Base-by-base conservation (phyloP, 2,113 vertebrate species). In the Monopterus albus region DNA sequence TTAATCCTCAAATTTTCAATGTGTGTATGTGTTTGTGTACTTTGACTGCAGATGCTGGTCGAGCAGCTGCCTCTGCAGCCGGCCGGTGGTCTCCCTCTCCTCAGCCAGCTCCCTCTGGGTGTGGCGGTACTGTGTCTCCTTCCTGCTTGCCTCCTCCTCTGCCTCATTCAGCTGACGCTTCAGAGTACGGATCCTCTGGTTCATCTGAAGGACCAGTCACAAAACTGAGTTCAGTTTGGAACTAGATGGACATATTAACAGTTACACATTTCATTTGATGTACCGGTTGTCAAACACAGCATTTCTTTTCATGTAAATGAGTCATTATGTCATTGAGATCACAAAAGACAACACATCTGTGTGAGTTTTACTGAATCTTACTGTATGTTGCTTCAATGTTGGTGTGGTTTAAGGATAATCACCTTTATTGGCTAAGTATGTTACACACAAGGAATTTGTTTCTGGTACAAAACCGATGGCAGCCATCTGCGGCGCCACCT, bases 81-180 rank as follows among this genome's bases (percentile, higher is more conserved):
- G 85, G 21, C 87, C 53, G 64, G 14, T 85, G 8, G 77, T 69
- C 84, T 93, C 94, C 49, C 92, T 82, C 89, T 94, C 94, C 84
- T 94, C 93, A 0, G 66, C 51, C 67, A 93, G 91, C 84, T 95
- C 94, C 26, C 94, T 79, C 81, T 92, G 93, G 49, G 83, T 85
- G 78, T 87, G 85, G 51, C 94, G 62, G 70, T 59, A 39, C 62
- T 93, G 92, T 26, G 78, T 69, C 5, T 94, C 93, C 33, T 73
- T 90, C 25, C 93, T 82, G 79, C 91, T 92, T 13, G 90, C 85
- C 80, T 93, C 93, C 60, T 91, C 91, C 82, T 94, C 93, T 0
- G 69, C 73, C 50, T 94, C 93, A 31, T 91, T 93, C 86, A 95
- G 79, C 89, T 95, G 95, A 6, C 93, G 90, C 88, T 94, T 94